phyloP scores from a whole-genome alignment of 1,140 invertebrate species.

The Muscidifurax raptorellus region DNA sequence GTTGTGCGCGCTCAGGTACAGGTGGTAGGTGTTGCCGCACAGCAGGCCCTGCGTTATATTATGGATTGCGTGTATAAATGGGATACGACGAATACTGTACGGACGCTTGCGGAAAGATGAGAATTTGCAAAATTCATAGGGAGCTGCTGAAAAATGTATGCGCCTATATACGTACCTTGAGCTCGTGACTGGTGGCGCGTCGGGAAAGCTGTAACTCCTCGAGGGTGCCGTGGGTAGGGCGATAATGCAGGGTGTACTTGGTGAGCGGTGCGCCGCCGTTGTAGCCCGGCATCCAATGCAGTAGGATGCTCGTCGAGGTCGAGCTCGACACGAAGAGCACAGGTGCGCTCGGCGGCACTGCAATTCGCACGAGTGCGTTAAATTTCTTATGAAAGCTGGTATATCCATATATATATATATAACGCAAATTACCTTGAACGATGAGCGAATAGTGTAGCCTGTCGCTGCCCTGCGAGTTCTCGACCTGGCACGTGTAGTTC shows the following conservation, averaged over 20 bases:
- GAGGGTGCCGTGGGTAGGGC: slow-evolving; percentile 79
- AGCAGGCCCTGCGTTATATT: slow-evolving; percentile 75
- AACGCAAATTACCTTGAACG: slow-evolving; percentile 76
- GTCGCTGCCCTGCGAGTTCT: slow-evolving; percentile 84
- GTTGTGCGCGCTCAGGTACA: slow-evolving; percentile 83
- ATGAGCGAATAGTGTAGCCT: slow-evolving; percentile 78
- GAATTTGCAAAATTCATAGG: slow-evolving; percentile 30
- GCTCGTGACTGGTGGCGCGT: slow-evolving; percentile 80
- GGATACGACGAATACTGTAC: background rate
- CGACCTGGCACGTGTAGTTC: slow-evolving; percentile 86
- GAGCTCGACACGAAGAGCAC: slow-evolving; percentile 83
- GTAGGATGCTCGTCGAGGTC: slow-evolving; percentile 82
- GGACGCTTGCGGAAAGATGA: background rate
- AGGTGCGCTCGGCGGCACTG: slow-evolving; percentile 82
- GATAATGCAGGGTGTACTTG: slow-evolving; percentile 82
- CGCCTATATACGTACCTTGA: slow-evolving; percentile 76
- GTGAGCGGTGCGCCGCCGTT: slow-evolving; percentile 82
- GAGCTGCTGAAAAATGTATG: background rate
- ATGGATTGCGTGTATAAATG: background rate
- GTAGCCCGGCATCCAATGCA: slow-evolving; percentile 84
- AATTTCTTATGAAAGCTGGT: background rate
- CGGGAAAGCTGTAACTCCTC: slow-evolving; percentile 81
- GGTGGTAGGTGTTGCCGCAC: slow-evolving; percentile 85
- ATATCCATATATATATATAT: background rate
- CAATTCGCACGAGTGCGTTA: slow-evolving; percentile 26